A percentile compares a stretch with the other conserved stretches of the same genome.
Evolutionary conservation across 2,888 invertebrate species (phyloP).

Genomic region (Cyclophora albipunctata): DNA sequence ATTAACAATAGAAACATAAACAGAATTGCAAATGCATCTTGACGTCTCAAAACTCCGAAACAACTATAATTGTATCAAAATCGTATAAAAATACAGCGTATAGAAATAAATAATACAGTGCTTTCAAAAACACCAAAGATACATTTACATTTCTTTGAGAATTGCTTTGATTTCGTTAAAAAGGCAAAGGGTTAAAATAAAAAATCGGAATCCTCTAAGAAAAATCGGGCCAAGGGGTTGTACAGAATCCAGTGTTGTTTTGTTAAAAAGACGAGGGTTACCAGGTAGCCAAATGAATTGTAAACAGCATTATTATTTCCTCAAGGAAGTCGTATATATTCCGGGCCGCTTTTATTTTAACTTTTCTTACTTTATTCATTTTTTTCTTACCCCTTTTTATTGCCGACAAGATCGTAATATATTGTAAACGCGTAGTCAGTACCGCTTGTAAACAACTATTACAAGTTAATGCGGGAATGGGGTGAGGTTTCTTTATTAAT

Average conservation of each 20-base stretch:
- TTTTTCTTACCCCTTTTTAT: slow-evolving; percentile 71
- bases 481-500: slow-evolving; percentile 29
- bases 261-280: slow-evolving; percentile 59
- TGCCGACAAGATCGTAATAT: slow-evolving; percentile 71
- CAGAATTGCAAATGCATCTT: no score
- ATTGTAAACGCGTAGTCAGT: slow-evolving; percentile 68
- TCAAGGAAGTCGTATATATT: slow-evolving; percentile 76
- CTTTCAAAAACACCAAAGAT: no score
- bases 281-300: slow-evolving; percentile 76
- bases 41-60: no score
- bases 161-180: slow-evolving; percentile 53
- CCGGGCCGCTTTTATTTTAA: slow-evolving; percentile 70
- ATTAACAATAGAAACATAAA: no score
- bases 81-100: no score
- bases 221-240: slow-evolving; percentile 55
- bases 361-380: slow-evolving; percentile 68
- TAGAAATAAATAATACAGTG: no score
- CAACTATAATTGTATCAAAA: no score
- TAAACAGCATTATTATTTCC: slow-evolving; percentile 77
- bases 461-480: slow-evolving; percentile 60
- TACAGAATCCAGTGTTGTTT: slow-evolving; percentile 59
- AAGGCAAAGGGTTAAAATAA: slow-evolving; percentile 63
- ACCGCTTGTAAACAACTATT: slow-evolving; percentile 72
- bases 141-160: no score
- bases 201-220: slow-evolving; percentile 59